Evolutionary conservation across 2,797 vertebrate genomes (phyloP).

Genomic region (Hydrolagus colliei): DNA sequence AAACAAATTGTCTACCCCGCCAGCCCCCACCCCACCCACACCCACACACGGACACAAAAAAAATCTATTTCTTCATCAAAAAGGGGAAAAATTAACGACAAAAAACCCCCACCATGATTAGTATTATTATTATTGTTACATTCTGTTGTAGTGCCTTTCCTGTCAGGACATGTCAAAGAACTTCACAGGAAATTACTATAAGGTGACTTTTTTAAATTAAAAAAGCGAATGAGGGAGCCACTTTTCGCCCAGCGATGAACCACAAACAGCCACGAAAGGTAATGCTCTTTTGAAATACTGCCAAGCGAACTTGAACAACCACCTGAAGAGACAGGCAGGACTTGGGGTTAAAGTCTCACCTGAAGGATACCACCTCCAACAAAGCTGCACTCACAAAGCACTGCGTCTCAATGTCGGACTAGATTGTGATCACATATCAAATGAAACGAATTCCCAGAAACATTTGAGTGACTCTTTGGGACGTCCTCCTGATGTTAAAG

Average conservation of each 20-base stretch:
- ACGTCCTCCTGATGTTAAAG: too few relatives aligned
- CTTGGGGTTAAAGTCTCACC: neutral
- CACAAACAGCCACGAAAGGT: neutral
- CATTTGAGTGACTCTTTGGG: too few relatives aligned
- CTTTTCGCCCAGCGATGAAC: neutral
- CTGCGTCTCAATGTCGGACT: too few relatives aligned
- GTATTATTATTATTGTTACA: neutral
- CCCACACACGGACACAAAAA: neutral
- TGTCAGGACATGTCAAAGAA: neutral
- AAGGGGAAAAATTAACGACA: conserved; percentile 8
- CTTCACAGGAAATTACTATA: neutral
- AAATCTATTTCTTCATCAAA: conserved; percentile 7
- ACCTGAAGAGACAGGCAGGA: neutral
- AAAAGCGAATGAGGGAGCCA: neutral
- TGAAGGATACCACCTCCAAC: too few relatives aligned
- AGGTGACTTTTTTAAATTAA: neutral
- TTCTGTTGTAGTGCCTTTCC: too few relatives aligned
- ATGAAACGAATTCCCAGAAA: too few relatives aligned
- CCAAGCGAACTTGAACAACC: neutral
- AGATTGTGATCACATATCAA: too few relatives aligned
- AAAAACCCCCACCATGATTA: neutral
- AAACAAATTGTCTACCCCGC: neutral
- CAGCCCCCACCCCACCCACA: neutral
- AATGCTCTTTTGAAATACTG: neutral
- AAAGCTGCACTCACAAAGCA: neutral